These are phyloP conservation scores for Dryadula phaetusa DNA, from an alignment of 2,888 invertebrate genomes.

Conservation along the genomic window DNA sequence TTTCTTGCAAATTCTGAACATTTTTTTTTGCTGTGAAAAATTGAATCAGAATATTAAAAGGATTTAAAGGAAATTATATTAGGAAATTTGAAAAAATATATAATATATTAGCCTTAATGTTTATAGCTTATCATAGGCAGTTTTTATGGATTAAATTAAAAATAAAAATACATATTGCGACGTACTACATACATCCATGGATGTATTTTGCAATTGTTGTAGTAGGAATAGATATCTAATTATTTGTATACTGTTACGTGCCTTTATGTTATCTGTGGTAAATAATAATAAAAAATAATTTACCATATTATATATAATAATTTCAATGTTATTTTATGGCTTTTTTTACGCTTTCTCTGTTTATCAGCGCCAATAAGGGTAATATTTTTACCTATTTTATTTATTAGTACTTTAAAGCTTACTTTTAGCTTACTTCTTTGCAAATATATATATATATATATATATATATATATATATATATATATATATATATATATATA, in stretches of 20 bases:
- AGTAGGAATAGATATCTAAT: conserved; percentile 1
- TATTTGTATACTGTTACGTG: conserved; percentile 8
- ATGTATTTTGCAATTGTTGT: not conserved
- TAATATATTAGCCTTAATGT: no score
- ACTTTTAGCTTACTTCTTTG: not conserved
- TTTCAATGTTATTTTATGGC: not conserved
- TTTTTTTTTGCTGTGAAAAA: no score
- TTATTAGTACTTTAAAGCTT: not conserved
- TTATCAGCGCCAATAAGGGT: conserved; percentile 28
- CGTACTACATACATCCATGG: no score
- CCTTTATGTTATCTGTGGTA: conserved; percentile 19
- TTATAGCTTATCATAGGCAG: no score
- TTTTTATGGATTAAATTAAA: no score
- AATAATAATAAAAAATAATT: no score
- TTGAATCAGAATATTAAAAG: no score
- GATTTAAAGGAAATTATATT: no score
- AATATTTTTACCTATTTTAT: conserved; percentile 16
- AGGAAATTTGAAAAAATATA: no score
- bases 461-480: not conserved
- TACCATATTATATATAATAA: conserved; percentile 8
- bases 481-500: conserved; percentile 1
- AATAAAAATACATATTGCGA: no score
- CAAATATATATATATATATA: not conserved
- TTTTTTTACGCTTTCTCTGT: conserved; percentile 19
- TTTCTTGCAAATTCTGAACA: no score